phyloP scores from a whole-genome alignment of 1,140 invertebrate genomes.

The Chlorops oryzae region DNA sequence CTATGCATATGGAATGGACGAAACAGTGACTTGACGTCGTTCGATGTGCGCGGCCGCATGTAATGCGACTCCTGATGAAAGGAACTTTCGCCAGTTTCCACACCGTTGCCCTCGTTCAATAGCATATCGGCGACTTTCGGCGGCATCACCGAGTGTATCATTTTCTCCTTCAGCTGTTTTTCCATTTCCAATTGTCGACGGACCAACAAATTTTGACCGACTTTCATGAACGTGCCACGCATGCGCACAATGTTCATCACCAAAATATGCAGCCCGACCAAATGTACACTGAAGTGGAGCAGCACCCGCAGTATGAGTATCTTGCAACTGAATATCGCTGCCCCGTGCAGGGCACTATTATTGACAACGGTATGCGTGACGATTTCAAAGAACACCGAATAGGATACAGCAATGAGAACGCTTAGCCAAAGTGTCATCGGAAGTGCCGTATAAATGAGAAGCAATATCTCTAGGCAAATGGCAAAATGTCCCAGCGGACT shows the following conservation, averaged over 20 bases:
- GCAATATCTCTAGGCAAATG: conserved; percentile 76
- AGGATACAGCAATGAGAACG: conserved; percentile 66
- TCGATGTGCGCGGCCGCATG: conserved; percentile 52
- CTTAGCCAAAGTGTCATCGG: conserved; percentile 84
- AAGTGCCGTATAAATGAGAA: conserved; percentile 88
- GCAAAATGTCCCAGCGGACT: conserved; percentile 78
- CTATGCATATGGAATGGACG: conserved; percentile 86
- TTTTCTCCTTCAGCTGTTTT: conserved; percentile 91
- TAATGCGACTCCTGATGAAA: conserved; percentile 30
- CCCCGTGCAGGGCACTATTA: conserved; percentile 44
- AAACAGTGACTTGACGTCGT: conserved; percentile 74
- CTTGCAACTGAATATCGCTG: conserved; percentile 51
- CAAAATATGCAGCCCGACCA: conserved; percentile 88
- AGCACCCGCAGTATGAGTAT: conserved; percentile 67
- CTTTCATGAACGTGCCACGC: conserved; percentile 94
- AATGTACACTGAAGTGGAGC: conserved; percentile 82
- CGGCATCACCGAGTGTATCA: conserved; percentile 97
- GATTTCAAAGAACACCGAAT: conserved; percentile 78
- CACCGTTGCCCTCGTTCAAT: conserved; percentile 62
- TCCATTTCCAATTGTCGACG: conserved; percentile 84
- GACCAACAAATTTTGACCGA: conserved; percentile 85
- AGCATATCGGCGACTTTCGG: conserved; percentile 83
- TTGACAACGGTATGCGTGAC: conserved; percentile 51
- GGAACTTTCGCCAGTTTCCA: conserved; percentile 43
- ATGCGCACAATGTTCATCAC: conserved; percentile 88